Percentiles rank a stretch among this genome's conserved stretches.
These are phyloP conservation scores for Pseudochaenichthys georgianus DNA, from an alignment of 2,797 vertebrate genomes.

Conservation along the genomic window DNA sequence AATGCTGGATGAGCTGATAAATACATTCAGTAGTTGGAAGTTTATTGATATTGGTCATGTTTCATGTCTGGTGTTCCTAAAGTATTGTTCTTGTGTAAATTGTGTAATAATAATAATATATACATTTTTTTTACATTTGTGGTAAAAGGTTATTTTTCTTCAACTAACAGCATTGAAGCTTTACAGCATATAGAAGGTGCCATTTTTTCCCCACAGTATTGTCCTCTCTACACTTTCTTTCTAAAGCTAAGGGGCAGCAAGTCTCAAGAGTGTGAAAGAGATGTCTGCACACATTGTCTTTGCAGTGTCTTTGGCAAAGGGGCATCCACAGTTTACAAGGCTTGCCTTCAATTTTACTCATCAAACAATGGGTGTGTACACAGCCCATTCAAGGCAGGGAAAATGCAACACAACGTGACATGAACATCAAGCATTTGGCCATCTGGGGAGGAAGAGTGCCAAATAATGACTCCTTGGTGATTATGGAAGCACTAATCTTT, in stretches of 20 bases:
- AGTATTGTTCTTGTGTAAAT: slow-evolving; percentile 10
- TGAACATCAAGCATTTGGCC: slow-evolving; percentile 85
- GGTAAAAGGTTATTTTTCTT: slow-evolving; percentile 15
- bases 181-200: slow-evolving; percentile 25
- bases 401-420: slow-evolving; percentile 87
- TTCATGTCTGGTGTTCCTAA: slow-evolving; percentile 15
- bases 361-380: slow-evolving; percentile 89
- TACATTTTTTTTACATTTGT: neutral
- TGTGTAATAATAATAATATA: slow-evolving; percentile 9
- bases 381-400: slow-evolving; percentile 83
- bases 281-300: slow-evolving; percentile 79
- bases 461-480: slow-evolving; percentile 82
- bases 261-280: slow-evolving; percentile 72
- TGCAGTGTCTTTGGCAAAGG: slow-evolving; percentile 82
- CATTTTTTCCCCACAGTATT: slow-evolving; percentile 5
- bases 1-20: slow-evolving; percentile 13
- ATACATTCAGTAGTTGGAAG: slow-evolving; percentile 18
- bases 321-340: slow-evolving; percentile 85
- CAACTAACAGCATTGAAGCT: slow-evolving; percentile 16
- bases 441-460: slow-evolving; percentile 83
- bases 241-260: slow-evolving; percentile 68
- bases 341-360: slow-evolving; percentile 88
- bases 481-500: slow-evolving; percentile 73
- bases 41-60: slow-evolving; percentile 13
- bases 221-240: slow-evolving; percentile 18